Conservation (phyloP, 2,113 vertebrate genomes). For the Pipa parva region DNA sequence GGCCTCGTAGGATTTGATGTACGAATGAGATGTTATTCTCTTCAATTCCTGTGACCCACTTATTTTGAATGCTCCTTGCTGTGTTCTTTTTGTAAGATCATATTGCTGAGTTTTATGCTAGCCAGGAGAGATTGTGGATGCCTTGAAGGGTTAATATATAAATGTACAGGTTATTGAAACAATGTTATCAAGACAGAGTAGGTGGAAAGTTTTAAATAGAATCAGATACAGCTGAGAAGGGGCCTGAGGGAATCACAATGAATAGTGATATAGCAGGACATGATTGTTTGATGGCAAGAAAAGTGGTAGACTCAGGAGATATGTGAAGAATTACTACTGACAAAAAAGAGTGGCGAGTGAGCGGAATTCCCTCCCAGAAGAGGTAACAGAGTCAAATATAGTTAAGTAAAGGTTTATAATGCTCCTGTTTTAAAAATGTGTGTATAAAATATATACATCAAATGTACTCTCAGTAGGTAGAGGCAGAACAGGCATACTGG, state of each 20-base stretch:
- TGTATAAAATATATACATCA: no score
- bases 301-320: not conserved
- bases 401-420: no score
- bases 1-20: constrained; percentile 40
- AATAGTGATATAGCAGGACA: not conserved
- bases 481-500: no score
- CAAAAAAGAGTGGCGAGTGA: not conserved
- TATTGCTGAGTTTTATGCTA: not conserved
- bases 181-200: not conserved
- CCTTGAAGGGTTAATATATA: not conserved
- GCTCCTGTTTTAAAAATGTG: no score
- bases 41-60: constrained; percentile 32
- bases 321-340: not conserved
- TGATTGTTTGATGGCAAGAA: not conserved
- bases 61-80: constrained; percentile 29
- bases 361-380: no score
- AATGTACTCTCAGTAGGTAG: no score
- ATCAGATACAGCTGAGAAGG: not conserved
- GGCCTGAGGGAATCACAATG: not conserved
- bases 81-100: constrained; percentile 1
- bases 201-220: constrained; percentile 2
- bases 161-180: not conserved
- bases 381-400: no score
- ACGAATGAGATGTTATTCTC: constrained; percentile 42
- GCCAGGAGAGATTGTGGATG: not conserved